These are phyloP conservation scores for Artemia franciscana DNA, from an alignment of 1,140 invertebrate genomes.

Conservation along the genomic window DNA sequence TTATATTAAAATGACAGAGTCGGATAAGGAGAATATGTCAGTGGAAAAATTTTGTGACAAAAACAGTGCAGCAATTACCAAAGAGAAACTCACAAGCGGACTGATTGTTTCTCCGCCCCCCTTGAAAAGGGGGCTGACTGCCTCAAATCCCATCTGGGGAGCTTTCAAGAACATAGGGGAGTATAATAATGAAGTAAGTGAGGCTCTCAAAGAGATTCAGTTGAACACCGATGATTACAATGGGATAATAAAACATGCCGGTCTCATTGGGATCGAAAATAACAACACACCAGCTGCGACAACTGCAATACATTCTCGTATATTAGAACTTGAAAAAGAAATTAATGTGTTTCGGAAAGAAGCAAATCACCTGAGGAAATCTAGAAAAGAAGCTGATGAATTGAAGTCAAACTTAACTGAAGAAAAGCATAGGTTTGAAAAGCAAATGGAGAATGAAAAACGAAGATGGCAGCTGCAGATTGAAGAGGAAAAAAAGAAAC, in stretches of 20 bases:
- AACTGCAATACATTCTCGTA: neutral
- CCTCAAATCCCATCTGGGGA: neutral
- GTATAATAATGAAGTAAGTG: neutral
- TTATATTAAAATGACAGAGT: neutral
- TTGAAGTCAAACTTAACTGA: neutral
- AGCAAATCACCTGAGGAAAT: neutral
- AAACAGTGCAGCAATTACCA: neutral
- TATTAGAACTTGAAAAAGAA: neutral
- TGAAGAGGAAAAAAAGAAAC: neutral
- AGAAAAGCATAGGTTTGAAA: neutral
- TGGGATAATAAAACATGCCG: neutral
- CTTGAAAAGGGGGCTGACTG: neutral
- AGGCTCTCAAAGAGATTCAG: neutral
- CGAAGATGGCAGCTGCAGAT: neutral
- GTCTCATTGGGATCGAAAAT: neutral
- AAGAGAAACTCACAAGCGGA: neutral
- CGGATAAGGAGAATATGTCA: neutral
- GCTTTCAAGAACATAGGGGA: neutral
- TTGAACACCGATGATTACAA: neutral
- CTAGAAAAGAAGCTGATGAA: neutral
- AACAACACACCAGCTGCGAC: neutral
- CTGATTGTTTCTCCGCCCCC: neutral
- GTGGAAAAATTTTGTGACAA: neutral
- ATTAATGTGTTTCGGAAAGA: neutral
- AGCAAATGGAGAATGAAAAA: neutral